These are phyloP conservation scores for Platygyra sinensis DNA, from an alignment of 64 coral and sea anemone species.

Conservation along the genomic window DNA sequence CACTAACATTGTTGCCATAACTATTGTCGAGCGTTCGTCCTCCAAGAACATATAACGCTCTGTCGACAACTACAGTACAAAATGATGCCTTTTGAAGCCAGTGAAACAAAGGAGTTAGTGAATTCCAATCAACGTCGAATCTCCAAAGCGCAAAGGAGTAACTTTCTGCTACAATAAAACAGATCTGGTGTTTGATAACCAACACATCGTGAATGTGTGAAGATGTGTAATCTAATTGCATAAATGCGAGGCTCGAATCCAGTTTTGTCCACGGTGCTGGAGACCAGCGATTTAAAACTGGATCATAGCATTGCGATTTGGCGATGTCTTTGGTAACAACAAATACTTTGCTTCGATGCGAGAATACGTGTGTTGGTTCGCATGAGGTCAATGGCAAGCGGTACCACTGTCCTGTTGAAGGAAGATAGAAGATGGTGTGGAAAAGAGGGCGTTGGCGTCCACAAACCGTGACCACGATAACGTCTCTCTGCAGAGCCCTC, in stretches of 20 bases:
- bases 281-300: not conserved
- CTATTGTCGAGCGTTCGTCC: not conserved
- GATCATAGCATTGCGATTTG: not conserved
- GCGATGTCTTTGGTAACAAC: not conserved
- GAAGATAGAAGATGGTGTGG: not conserved
- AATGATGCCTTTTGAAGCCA: not conserved
- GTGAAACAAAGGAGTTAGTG: not conserved
- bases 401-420: not conserved
- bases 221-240: too few species aligned
- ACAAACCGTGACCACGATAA: not conserved
- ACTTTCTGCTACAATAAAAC: not conserved
- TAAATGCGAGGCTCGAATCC: too few species aligned
- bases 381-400: not conserved
- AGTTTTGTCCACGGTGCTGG: not conserved
- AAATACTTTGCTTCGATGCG: not conserved
- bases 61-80: not conserved
- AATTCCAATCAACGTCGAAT: not conserved
- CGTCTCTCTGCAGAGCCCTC: not conserved
- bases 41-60: not conserved
- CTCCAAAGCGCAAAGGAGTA: not conserved
- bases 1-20: too few species aligned
- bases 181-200: slow-evolving; percentile 3
- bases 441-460: not conserved
- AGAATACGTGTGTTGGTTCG: not conserved
- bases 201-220: not conserved